phyloP scores from a whole-genome alignment of 2,113 vertebrate species.

The Paramormyrops kingsleyae region DNA sequence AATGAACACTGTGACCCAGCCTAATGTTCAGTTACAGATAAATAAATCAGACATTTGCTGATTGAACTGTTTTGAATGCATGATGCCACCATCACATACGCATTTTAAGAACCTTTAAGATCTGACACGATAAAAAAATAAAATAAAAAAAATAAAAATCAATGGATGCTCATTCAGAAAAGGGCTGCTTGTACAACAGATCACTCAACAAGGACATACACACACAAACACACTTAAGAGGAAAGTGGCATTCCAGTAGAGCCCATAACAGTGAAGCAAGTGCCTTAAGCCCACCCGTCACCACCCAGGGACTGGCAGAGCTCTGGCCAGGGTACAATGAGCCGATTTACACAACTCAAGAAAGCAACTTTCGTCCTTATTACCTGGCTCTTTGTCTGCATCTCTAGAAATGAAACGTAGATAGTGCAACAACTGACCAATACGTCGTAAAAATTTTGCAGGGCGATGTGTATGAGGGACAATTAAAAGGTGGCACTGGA shows the following conservation, averaged over 20 bases:
- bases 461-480: neutral
- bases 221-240: neutral
- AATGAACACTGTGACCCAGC: neutral
- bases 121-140: neutral
- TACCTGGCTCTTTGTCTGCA: neutral
- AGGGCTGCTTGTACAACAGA: neutral
- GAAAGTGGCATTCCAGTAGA: neutral
- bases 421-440: neutral
- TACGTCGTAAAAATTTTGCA: neutral
- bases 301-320: neutral
- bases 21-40: neutral
- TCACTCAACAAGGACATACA: neutral
- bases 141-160: neutral
- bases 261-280: neutral
- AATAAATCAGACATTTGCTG: neutral
- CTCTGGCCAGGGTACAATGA: neutral
- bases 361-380: neutral
- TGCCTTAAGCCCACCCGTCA: neutral
- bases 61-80: neutral
- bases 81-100: neutral
- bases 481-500: neutral
- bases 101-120: neutral
- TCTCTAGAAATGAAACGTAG: neutral
- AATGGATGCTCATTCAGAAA: neutral
- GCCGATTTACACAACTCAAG: neutral